Conservation (phyloP, 2,888 invertebrate species). For the Aspidiotus rigidus region DNA sequence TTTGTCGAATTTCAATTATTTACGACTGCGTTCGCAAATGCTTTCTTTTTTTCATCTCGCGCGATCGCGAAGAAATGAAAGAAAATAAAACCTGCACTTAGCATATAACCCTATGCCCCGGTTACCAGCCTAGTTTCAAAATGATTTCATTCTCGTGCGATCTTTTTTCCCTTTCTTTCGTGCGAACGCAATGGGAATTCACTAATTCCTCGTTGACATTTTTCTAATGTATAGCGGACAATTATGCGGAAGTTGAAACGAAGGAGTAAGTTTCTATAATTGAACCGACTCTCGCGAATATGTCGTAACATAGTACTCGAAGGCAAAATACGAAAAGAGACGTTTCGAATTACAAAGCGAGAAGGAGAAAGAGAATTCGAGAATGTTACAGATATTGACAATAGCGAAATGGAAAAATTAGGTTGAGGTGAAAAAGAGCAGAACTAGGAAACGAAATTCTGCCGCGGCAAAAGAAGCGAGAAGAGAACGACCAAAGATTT, state of each 20-base stretch:
- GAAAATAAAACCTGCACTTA: too few relatives aligned
- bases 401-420: too few relatives aligned
- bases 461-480: not conserved
- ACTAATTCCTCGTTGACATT: too few relatives aligned
- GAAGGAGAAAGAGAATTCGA: not conserved
- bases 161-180: too few relatives aligned
- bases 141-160: too few relatives aligned
- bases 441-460: not conserved
- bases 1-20: conserved; percentile 4
- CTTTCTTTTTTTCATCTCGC: too few relatives aligned
- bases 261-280: not conserved
- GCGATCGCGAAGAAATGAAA: too few relatives aligned
- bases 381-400: too few relatives aligned
- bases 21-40: not conserved
- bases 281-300: not conserved
- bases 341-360: not conserved
- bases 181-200: too few relatives aligned
- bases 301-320: not conserved
- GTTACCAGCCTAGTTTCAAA: too few relatives aligned
- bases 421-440: conserved; percentile 1
- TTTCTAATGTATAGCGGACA: not conserved
- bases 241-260: not conserved
- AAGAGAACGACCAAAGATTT: not conserved
- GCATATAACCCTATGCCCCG: too few relatives aligned
- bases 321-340: not conserved